Evolutionary conservation across 1,140 invertebrate species (phyloP).

Genomic region (Diorhabda elongata): DNA sequence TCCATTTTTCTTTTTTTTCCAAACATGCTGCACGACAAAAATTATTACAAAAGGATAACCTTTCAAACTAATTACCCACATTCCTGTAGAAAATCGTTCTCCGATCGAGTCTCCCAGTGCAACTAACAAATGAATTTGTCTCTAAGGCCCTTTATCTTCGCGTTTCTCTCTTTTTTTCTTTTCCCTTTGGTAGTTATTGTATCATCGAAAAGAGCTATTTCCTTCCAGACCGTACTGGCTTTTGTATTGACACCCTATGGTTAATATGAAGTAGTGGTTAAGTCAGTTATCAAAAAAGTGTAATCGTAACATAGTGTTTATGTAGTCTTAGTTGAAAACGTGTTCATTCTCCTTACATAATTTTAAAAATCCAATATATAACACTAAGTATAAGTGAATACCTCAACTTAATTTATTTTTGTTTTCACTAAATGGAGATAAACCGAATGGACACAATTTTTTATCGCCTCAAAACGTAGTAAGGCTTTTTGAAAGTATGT

Average conservation of each 20-base stretch:
- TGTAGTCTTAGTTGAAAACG: too few relatives aligned
- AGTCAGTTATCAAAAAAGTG: too few relatives aligned
- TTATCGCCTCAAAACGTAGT: too few relatives aligned
- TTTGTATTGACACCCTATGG: slow-evolving; percentile 1
- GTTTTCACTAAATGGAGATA: too few relatives aligned
- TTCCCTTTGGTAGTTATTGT: slow-evolving; percentile 2
- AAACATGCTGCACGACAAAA: neutral
- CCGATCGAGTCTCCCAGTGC: neutral
- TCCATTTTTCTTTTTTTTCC: neutral
- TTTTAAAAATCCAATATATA: too few relatives aligned
- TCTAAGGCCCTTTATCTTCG: slow-evolving; percentile 1
- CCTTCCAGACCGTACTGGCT: neutral
- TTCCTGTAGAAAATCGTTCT: slow-evolving; percentile 2
- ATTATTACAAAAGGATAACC: slow-evolving; percentile 1
- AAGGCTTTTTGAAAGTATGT: too few relatives aligned
- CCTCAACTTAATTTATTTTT: too few relatives aligned
- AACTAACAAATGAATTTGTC: neutral
- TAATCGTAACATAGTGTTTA: too few relatives aligned
- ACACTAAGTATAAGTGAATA: too few relatives aligned
- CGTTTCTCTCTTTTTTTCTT: slow-evolving; percentile 2
- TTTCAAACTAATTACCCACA: slow-evolving; percentile 2
- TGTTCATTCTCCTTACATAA: too few relatives aligned
- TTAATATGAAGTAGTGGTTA: neutral
- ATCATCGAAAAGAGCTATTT: slow-evolving; percentile 2
- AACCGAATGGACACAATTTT: too few relatives aligned